phyloP scores from a whole-genome alignment of 2,797 vertebrate species.

The Sitta carolinensis region DNA sequence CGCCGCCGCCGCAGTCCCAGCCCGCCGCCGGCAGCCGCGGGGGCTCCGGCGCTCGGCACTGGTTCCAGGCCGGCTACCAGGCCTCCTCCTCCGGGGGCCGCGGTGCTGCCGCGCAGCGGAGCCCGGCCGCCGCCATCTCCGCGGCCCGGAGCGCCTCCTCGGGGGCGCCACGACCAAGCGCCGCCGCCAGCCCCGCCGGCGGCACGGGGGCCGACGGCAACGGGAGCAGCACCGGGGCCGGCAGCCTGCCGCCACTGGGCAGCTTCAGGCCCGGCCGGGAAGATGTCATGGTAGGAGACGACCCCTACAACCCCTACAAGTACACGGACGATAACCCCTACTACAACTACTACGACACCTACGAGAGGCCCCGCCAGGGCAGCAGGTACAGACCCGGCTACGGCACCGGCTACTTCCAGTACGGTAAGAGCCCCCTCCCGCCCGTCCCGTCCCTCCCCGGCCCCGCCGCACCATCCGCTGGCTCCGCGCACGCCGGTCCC shows the following conservation, averaged over 20 bases:
- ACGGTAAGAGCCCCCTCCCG: constrained; percentile 82
- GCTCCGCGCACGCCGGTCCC: too few species aligned
- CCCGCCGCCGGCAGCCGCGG: not conserved
- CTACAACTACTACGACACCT: constrained; percentile 92
- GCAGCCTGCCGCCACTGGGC: constrained; percentile 14
- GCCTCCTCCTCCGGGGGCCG: not conserved
- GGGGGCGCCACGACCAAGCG: constrained; percentile 11
- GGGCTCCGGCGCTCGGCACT: constrained; percentile 67
- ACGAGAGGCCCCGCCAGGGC: constrained; percentile 84
- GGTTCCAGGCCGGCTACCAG: constrained; percentile 72
- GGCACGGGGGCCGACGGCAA: not conserved
- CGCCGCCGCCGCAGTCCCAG: not conserved
- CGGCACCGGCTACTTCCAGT: constrained; percentile 91
- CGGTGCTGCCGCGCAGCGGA: not conserved
- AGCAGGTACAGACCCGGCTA: constrained; percentile 86
- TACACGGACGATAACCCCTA: constrained; percentile 85
- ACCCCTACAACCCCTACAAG: constrained; percentile 90
- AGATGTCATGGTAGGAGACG: constrained; percentile 85
- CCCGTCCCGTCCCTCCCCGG: not conserved
- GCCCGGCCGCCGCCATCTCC: not conserved
- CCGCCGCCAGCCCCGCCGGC: constrained; percentile 7
- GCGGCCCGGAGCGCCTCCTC: not conserved
- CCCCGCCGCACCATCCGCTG: not conserved
- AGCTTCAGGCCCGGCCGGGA: constrained; percentile 71
- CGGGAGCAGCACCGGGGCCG: constrained; percentile 15